Base-by-base conservation (phyloP, 2,113 vertebrate species). In the Scalopus aquaticus region DNA sequence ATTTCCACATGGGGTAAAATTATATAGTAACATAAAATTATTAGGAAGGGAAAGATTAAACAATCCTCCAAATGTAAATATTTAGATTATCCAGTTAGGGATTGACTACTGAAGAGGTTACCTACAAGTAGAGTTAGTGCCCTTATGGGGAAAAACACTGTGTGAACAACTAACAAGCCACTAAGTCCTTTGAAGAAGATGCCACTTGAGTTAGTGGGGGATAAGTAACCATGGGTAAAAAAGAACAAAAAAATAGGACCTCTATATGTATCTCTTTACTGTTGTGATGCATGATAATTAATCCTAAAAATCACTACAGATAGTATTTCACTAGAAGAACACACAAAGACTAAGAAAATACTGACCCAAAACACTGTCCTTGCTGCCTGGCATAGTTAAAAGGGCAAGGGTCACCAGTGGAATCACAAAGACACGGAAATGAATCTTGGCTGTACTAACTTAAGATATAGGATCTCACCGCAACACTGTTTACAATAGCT, bases 161-260 rank as follows among this genome's bases (percentile, higher is more conserved):
- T 44, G 39, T 49, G 93, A 81, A 77, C 90, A 86, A 80, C 70
- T 74, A 58, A 91, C 22, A 90, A 90, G 80, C 35, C 46, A 86
- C 32, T 88, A 67, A 91, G 39, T 3, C 37, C 58, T 95, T 67
- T 85, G 46, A 95, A 86, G 64, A 93, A 19, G 69, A 46, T 69
- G 42, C 13, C 46, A 85, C 56, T 85, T 93, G 90, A 78, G 86
- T 95, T 95, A 9, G 20, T 13, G 28, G 56, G 80, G 26, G 42
- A 46, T 44, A 42, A 87, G 80, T 13, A 86, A 80, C 32, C 76
- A 3, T 64, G 49, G 11, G 10, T 5, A 49, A 30, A 74, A 54
- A 84, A 54, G 65, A 67, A 24, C n/a, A 26, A 72, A 72, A 65
- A 69, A 24, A 58, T 4, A 58, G 56, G 16, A 30, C 69, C 65